These are phyloP conservation scores for Selene dorsalis DNA, from an alignment of 2,797 vertebrate species.

Conservation along the genomic window DNA sequence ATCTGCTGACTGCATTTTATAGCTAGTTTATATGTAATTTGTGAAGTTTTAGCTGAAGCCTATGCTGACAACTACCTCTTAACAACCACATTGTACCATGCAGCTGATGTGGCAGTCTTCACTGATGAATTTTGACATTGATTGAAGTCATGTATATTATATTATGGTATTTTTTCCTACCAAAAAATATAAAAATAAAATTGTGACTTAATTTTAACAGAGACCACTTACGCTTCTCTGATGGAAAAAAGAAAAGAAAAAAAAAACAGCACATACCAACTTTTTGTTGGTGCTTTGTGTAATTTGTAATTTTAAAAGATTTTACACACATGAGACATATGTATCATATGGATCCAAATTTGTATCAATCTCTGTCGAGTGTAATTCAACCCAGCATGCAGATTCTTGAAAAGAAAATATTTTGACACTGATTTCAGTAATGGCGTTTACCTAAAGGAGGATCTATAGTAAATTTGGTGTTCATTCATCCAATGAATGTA, in stretches of 20 bases:
- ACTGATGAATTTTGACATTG: neutral
- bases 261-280: neutral
- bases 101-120: neutral
- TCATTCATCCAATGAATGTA: neutral
- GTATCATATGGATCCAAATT: neutral
- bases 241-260: too few relatives aligned
- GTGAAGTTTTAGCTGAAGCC: neutral
- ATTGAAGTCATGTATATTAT: neutral
- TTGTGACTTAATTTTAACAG: neutral
- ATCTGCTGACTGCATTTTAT: neutral
- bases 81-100: conserved; percentile 8
- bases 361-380: neutral
- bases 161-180: neutral
- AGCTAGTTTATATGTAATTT: neutral
- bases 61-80: conserved; percentile 26
- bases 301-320: conserved; percentile 4
- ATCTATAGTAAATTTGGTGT: neutral
- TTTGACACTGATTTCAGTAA: neutral
- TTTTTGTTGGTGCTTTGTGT: conserved; percentile 16
- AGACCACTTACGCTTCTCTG: too few relatives aligned
- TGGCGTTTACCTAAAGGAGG: neutral
- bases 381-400: neutral
- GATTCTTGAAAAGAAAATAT: neutral
- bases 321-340: neutral
- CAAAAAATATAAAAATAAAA: neutral